Conservation (phyloP, 1,140 invertebrate species). For the Drosophila nigromelanica region DNA sequence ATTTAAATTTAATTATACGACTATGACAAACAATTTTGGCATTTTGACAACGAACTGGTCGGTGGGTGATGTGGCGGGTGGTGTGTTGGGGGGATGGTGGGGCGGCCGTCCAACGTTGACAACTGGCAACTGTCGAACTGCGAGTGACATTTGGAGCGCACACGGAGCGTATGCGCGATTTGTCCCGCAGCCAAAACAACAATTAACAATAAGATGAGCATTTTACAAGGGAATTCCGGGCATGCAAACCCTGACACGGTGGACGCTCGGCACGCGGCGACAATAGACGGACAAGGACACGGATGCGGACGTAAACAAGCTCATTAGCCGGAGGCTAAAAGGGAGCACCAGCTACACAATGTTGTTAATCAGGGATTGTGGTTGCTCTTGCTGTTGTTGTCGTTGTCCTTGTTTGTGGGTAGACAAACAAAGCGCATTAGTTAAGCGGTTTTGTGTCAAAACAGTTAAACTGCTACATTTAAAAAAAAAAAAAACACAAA, state of each 20-base stretch:
- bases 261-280: background rate
- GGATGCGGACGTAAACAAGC: constrained; percentile 55
- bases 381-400: background rate
- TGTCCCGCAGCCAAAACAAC: constrained; percentile 28
- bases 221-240: constrained; percentile 10
- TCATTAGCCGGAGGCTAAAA: constrained; percentile 47
- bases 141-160: constrained; percentile 23
- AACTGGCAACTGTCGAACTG: constrained; percentile 35
- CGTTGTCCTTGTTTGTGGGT: background rate
- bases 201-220: constrained; percentile 33
- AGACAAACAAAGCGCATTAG: constrained; percentile 12
- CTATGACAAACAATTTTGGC: constrained; percentile 81
- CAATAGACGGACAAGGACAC: constrained; percentile 3
- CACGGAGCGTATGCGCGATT: constrained; percentile 44
- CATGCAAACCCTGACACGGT: background rate
- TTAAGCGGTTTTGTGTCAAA: constrained; percentile 29
- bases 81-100: background rate
- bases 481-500: constrained; percentile 10
- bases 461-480: constrained; percentile 24
- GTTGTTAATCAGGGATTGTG: constrained; percentile 38
- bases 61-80: background rate
- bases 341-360: constrained; percentile 2
- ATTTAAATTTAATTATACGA: constrained; percentile 81
- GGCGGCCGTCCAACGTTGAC: background rate
- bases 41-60: constrained; percentile 61